Conservation (phyloP, 2,113 vertebrate genomes). For the Telmatochromis bifrenatus region DNA sequence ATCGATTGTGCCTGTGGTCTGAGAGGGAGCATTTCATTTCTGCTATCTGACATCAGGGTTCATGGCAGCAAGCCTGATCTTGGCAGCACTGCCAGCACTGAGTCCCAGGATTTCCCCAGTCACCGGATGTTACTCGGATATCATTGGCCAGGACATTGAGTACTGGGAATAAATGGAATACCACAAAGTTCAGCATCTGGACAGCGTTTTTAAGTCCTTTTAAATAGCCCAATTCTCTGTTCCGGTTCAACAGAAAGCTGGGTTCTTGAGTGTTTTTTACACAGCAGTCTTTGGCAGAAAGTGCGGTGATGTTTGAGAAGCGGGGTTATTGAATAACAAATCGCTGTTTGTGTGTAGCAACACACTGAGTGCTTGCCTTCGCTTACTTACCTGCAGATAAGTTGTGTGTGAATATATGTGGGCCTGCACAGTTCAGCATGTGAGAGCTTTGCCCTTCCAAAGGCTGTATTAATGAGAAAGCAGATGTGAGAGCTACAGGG, state of each 20-base stretch:
- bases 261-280: constrained; percentile 12
- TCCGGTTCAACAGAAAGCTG: constrained; percentile 1
- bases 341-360: background rate
- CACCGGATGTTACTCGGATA: constrained; percentile 53
- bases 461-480: constrained; percentile 32
- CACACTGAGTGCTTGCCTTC: background rate
- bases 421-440: background rate
- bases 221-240: constrained; percentile 43
- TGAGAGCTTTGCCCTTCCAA: background rate
- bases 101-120: constrained; percentile 58
- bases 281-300: background rate
- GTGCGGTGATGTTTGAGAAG: background rate
- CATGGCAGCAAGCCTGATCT: constrained; percentile 43
- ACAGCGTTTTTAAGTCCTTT: constrained; percentile 8
- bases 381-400: background rate
- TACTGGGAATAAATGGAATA: constrained; percentile 58
- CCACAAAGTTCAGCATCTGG: constrained; percentile 59
- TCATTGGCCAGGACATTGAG: constrained; percentile 59
- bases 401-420: background rate
- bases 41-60: constrained; percentile 47
- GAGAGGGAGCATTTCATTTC: constrained; percentile 32
- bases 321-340: background rate
- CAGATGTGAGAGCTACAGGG: constrained; percentile 20
- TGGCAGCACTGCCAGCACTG: constrained; percentile 25
- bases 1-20: background rate